Evolutionary conservation across 1,140 invertebrate species (phyloP).

Genomic region (Drosophila mauritiana): DNA sequence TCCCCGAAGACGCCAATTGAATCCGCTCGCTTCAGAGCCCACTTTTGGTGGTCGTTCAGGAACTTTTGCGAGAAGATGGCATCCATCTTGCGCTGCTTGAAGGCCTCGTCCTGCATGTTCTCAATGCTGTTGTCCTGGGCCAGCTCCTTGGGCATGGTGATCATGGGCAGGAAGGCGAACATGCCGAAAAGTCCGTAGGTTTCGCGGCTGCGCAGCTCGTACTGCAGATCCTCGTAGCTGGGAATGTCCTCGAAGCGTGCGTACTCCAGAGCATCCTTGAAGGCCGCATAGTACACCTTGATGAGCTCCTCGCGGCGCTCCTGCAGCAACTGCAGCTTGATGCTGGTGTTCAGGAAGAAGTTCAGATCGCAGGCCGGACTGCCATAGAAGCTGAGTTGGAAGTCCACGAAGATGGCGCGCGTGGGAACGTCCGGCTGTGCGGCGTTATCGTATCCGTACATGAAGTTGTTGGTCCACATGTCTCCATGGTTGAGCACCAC

Average conservation of each 20-base stretch:
- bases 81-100: constrained; percentile 56
- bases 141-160: constrained; percentile 69
- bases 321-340: constrained; percentile 63
- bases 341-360: constrained; percentile 76
- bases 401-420: constrained; percentile 86
- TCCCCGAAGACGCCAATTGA: constrained; percentile 70
- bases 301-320: constrained; percentile 82
- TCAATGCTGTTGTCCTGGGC: constrained; percentile 71
- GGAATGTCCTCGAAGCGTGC: constrained; percentile 84
- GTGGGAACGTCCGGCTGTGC: constrained; percentile 81
- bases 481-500: constrained; percentile 89
- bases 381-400: constrained; percentile 74
- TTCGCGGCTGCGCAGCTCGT: constrained; percentile 73
- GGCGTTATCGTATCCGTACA: constrained; percentile 86
- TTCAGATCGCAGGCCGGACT: constrained; percentile 79
- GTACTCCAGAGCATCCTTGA: constrained; percentile 79
- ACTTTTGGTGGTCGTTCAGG: constrained; percentile 64
- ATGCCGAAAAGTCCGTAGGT: constrained; percentile 69
- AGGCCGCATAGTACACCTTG: constrained; percentile 62
- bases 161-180: constrained; percentile 71
- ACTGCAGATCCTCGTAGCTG: constrained; percentile 79
- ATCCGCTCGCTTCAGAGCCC: constrained; percentile 61
- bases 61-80: constrained; percentile 58
- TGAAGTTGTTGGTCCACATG: constrained; percentile 88
- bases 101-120: constrained; percentile 59